Evolutionary conservation across 1,140 invertebrate species (phyloP).

Genomic region (Orchestia grillus): DNA sequence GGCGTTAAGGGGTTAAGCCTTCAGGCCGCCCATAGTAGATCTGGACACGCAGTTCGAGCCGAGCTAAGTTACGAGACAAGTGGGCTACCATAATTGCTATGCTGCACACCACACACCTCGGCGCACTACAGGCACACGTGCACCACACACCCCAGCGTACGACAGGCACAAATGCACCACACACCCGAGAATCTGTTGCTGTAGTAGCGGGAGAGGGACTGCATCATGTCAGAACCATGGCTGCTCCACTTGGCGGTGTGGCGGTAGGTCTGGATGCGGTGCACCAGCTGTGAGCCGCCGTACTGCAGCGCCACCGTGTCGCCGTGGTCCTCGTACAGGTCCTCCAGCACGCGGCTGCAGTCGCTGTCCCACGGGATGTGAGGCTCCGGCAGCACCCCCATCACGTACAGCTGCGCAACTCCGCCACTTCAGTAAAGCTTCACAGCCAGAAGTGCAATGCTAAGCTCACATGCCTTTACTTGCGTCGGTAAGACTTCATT

Average conservation of each 20-base stretch:
- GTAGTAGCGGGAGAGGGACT: constrained; percentile 97
- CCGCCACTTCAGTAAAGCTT: neutral
- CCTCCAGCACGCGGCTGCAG: constrained; percentile 93
- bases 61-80: too few species aligned
- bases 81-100: too few species aligned
- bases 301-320: constrained; percentile 98
- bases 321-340: constrained; percentile 98
- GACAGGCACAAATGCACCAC: too few species aligned
- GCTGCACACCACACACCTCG: too few species aligned
- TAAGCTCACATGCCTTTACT: too few species aligned
- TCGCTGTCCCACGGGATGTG: constrained; percentile 95
- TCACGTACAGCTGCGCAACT: constrained; percentile 80
- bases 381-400: constrained; percentile 88
- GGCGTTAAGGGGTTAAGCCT: too few species aligned
- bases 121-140: neutral
- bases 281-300: constrained; percentile 97
- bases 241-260: constrained; percentile 96
- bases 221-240: constrained; percentile 98
- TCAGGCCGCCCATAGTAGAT: too few species aligned
- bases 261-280: constrained; percentile 89
- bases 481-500: too few species aligned
- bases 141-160: neutral
- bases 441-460: too few species aligned
- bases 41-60: too few species aligned
- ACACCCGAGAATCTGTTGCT: constrained; percentile 96